phyloP scores from a whole-genome alignment of 1,140 invertebrate species.

The Drosophila fuyamai region DNA sequence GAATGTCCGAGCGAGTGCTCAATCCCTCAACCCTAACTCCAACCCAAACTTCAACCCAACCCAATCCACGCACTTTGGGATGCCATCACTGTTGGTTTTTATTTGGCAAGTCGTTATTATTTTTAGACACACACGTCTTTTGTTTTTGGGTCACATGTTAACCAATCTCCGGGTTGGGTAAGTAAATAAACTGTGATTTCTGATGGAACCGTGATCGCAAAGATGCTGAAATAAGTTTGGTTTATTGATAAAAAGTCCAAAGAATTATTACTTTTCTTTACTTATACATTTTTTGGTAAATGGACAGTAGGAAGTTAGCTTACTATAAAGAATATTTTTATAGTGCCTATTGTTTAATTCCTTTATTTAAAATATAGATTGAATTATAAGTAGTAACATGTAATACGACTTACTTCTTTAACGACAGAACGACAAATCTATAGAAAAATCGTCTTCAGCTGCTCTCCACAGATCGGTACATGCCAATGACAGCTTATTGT shows the following conservation, averaged over 20 bases:
- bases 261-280: too few relatives aligned
- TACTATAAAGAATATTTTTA: too few relatives aligned
- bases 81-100: conserved; percentile 53
- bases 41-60: conserved; percentile 17
- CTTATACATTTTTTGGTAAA: too few relatives aligned
- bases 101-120: conserved; percentile 81
- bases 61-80: conserved; percentile 65
- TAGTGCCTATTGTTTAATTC: too few relatives aligned
- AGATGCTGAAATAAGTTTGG: neutral
- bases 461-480: conserved; percentile 41
- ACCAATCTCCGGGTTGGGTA: conserved; percentile 40
- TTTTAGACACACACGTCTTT: conserved; percentile 66
- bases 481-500: conserved; percentile 72
- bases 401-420: too few relatives aligned
- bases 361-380: too few relatives aligned
- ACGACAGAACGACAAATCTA: too few relatives aligned
- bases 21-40: conserved; percentile 26
- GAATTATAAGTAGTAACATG: too few relatives aligned
- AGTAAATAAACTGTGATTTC: conserved; percentile 44
- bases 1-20: conserved; percentile 53
- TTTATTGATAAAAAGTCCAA: neutral
- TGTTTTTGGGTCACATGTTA: conserved; percentile 54
- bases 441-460: too few relatives aligned
- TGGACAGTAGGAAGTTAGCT: too few relatives aligned
- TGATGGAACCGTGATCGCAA: conserved; percentile 12